These are phyloP conservation scores for Callyntrura sp. DNA, from an alignment of 2,888 invertebrate genomes.

Conservation along the genomic window DNA sequence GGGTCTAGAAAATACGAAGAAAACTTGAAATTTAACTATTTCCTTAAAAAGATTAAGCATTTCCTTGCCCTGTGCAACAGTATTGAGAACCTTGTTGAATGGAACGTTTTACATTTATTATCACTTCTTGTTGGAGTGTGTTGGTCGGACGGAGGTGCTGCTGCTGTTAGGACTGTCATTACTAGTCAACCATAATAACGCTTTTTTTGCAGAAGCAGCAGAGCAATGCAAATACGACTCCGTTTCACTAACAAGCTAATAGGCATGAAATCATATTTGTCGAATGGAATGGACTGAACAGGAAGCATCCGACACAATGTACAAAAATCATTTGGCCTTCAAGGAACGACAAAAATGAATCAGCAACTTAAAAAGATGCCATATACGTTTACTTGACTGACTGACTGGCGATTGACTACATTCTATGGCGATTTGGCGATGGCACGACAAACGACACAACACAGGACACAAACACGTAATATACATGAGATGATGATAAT, in stretches of 20 bases:
- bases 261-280: constrained; percentile 68
- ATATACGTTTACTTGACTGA: constrained; percentile 45
- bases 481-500: background rate
- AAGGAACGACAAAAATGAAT: constrained; percentile 77
- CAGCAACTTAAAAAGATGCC: constrained; percentile 51
- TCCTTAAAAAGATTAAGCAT: constrained; percentile 43
- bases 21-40: constrained; percentile 40
- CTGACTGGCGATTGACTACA: constrained; percentile 32
- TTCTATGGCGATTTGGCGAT: constrained; percentile 3
- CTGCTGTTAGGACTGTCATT: constrained; percentile 24
- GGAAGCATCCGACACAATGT: constrained; percentile 78
- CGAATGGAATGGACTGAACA: constrained; percentile 72
- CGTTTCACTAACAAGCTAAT: constrained; percentile 19
- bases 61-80: constrained; percentile 47
- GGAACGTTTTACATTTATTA: constrained; percentile 33
- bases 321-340: constrained; percentile 72
- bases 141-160: background rate
- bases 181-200: constrained; percentile 8
- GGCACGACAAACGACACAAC: constrained; percentile 24
- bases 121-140: constrained; percentile 8
- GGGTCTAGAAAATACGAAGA: background rate
- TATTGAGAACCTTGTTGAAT: constrained; percentile 43
- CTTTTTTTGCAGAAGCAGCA: constrained; percentile 28
- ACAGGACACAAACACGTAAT: background rate
- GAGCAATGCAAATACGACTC: background rate